Conservation (phyloP, 2,888 invertebrate species). For the Hydroisotoma schaefferi region DNA sequence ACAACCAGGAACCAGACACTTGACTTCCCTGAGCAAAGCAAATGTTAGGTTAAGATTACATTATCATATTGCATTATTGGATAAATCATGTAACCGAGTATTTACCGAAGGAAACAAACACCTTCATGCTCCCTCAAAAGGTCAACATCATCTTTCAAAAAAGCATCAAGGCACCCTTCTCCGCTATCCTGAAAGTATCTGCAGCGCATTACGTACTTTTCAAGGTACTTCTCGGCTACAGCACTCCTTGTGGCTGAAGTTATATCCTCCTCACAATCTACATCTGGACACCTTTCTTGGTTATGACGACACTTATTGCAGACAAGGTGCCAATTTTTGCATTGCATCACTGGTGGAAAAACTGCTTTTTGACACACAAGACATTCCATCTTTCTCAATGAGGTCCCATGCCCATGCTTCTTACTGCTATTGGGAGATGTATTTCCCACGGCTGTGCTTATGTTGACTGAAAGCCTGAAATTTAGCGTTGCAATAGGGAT, state of each 20-base stretch:
- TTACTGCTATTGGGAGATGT: neutral
- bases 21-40: constrained; percentile 30
- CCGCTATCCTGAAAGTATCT: constrained; percentile 34
- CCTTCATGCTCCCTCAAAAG: constrained; percentile 34
- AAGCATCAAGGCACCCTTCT: constrained; percentile 35
- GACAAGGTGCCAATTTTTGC: constrained; percentile 42
- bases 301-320: constrained; percentile 39
- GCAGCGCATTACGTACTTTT: constrained; percentile 37
- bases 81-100: neutral
- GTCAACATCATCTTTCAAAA: constrained; percentile 34
- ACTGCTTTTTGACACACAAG: constrained; percentile 33
- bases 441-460: neutral
- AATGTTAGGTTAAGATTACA: constrained; percentile 1
- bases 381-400: constrained; percentile 39
- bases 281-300: constrained; percentile 30
- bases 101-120: constrained; percentile 42
- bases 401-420: constrained; percentile 3
- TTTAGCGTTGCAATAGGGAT: too few relatives aligned
- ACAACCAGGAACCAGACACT: constrained; percentile 39
- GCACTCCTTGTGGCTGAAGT: constrained; percentile 29
- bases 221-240: constrained; percentile 39
- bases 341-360: constrained; percentile 40
- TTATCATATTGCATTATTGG: neutral
- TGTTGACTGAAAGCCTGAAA: too few relatives aligned
- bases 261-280: constrained; percentile 38